A percentile compares a stretch with the other conserved stretches of the same genome.
Conservation (phyloP, 2,113 vertebrate genomes). For the Misgurnus anguillicaudatus region DNA sequence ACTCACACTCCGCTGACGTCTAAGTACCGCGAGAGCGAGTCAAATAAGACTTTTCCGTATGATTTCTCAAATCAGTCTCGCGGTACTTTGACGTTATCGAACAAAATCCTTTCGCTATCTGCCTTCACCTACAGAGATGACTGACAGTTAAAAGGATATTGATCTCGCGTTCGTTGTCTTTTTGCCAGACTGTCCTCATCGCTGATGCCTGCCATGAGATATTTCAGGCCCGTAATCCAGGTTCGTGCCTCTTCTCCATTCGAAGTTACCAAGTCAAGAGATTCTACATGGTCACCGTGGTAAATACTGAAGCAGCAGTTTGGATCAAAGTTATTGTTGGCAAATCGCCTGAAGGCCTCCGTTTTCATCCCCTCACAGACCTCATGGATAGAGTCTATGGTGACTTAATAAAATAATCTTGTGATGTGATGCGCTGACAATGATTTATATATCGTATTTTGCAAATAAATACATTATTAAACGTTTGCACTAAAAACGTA, state of each 20-base stretch:
- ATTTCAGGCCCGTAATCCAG: constrained; percentile 94
- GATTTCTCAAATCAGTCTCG: too few relatives aligned
- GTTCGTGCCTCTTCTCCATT: constrained; percentile 85
- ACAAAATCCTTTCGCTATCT: not conserved
- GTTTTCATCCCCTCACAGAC: constrained; percentile 92
- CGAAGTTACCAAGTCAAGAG: constrained; percentile 87
- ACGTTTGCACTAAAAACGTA: not conserved
- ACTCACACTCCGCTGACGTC: too few relatives aligned
- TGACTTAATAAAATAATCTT: constrained; percentile 67
- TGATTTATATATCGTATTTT: not conserved
- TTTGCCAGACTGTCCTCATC: constrained; percentile 94
- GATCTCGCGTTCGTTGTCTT: constrained; percentile 91
- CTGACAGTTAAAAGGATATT: constrained; percentile 85
- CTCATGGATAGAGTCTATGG: constrained; percentile 94
- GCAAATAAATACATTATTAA: not conserved
- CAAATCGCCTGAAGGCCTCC: constrained; percentile 89
- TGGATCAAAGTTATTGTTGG: constrained; percentile 86
- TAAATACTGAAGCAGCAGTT: constrained; percentile 98
- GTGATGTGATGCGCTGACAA: not conserved
- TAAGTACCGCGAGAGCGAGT: too few relatives aligned
- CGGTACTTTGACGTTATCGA: too few relatives aligned
- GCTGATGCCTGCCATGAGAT: constrained; percentile 94
- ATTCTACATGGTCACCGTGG: constrained; percentile 87
- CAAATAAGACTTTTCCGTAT: too few relatives aligned
- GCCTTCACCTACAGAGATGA: not conserved